A percentile compares a stretch with the other conserved stretches of the same genome.
Conservation (phyloP, 2,888 invertebrate species). For the Sarcophaga caerulescens region DNA sequence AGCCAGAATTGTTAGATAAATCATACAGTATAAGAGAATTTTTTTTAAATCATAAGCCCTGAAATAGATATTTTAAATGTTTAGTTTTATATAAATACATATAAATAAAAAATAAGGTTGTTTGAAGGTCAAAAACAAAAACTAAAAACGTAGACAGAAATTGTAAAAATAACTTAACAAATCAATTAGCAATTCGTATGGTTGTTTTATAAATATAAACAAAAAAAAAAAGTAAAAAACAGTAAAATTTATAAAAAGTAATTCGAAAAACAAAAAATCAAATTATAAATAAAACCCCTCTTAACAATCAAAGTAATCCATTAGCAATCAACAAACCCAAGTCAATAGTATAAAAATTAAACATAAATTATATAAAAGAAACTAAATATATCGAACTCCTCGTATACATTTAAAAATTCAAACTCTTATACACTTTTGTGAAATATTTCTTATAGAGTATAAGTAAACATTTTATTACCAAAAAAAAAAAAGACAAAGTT, state of each 20-base stretch:
- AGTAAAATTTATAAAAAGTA: neutral
- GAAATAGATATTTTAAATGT: slow-evolving; percentile 26
- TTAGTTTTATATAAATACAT: neutral
- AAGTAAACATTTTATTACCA: neutral
- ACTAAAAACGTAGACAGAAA: slow-evolving; percentile 2
- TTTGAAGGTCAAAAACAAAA: neutral
- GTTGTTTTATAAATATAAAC: slow-evolving; percentile 57
- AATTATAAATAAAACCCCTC: slow-evolving; percentile 51
- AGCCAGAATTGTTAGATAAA: slow-evolving; percentile 6
- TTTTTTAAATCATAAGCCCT: neutral
- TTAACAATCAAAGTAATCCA: neutral
- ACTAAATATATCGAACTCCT: no score
- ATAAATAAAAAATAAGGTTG: slow-evolving; percentile 19
- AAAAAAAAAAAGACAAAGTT: slow-evolving; percentile 40
- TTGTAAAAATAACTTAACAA: slow-evolving; percentile 50
- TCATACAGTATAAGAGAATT: neutral
- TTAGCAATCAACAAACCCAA: slow-evolving; percentile 45
- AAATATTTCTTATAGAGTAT: slow-evolving; percentile 63
- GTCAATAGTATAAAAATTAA: slow-evolving; percentile 60
- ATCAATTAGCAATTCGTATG: slow-evolving; percentile 62
- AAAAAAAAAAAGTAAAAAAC: neutral
- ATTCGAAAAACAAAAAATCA: slow-evolving; percentile 2
- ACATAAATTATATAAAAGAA: no score
- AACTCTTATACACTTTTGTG: slow-evolving; percentile 66
- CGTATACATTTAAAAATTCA: slow-evolving; percentile 12